Base-by-base conservation (phyloP, 2,888 invertebrate genomes). In the Agriopis leucophaearia region DNA sequence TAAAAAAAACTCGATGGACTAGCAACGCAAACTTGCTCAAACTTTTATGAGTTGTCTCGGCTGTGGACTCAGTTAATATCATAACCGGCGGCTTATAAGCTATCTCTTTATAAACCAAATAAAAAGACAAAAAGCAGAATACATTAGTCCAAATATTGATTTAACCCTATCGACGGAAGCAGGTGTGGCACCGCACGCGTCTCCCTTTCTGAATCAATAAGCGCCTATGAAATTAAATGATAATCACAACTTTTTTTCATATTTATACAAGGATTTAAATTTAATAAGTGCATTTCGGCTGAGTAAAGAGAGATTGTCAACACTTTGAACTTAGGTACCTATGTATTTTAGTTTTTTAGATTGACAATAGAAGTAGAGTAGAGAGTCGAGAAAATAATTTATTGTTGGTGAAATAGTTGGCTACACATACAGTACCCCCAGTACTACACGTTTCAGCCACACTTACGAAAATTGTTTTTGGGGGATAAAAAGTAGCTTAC, bases 151-250 rank as follows among this genome's bases (percentile, higher is more conserved):
- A 92, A 94, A 94, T 94, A 93, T 94, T 94, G 92, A 92, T 91
- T 93, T 92, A 94, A 94, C 93, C 92, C 94, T 87, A 91, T 92
- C 92, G 86, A 79, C 88, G 93, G 92, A 93, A 91, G 94, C 93
- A 92, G 93, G 92, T 93, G 94, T 66, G 80, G 90, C 92, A 89
- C 89, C 82, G 91, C 92, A 91, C 91, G 92, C 89, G 92, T 85
- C 81, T 78, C 75, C 70, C 74, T 81, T 79, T 79, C 84, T 79
- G 85, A 89, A 87, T 89, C 92, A 91, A 90, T 92, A 90, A 91
- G 86, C 87, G 89, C 84, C 85, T 93, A 93, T 92, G 92, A 94
- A 94, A 94, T 93, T 93, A 93, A 94, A 94, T 94, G 93, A 92
- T 93, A 93, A 93, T 93, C 92, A 91, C 85, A 72, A 83, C 86